Evolutionary conservation across 1,140 invertebrate genomes (phyloP).

Genomic region (Microplitis mediator): DNA sequence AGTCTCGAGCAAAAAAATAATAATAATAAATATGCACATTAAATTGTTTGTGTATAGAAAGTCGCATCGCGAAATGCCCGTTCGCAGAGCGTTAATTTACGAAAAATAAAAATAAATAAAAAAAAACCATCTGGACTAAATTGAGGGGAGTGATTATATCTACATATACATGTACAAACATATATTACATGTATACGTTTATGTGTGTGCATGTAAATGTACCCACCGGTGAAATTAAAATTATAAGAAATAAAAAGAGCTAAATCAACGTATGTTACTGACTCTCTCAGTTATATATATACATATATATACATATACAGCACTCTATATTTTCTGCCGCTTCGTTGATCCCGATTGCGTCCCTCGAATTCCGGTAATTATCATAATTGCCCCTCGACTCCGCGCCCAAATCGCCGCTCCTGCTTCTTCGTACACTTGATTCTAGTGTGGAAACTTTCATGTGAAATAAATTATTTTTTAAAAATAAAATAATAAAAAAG

Average conservation of each 20-base stretch:
- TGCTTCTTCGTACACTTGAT: not conserved
- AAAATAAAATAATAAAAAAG: too few relatives aligned
- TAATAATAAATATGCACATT: too few relatives aligned
- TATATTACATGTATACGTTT: too few relatives aligned
- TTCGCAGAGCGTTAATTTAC: constrained; percentile 30
- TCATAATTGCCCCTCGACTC: constrained; percentile 51
- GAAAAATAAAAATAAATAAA: constrained; percentile 17
- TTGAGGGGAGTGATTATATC: constrained; percentile 30
- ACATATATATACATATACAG: not conserved
- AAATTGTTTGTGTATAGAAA: not conserved
- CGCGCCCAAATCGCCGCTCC: constrained; percentile 42
- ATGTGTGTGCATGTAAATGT: not conserved
- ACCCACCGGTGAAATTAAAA: not conserved
- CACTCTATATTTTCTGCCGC: constrained; percentile 35
- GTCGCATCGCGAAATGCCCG: not conserved
- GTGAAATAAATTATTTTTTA: too few relatives aligned
- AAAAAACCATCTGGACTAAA: constrained; percentile 1
- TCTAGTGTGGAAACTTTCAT: constrained; percentile 10
- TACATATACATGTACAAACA: not conserved
- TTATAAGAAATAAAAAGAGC: not conserved
- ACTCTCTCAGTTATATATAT: not conserved
- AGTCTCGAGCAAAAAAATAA: too few relatives aligned
- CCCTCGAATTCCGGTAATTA: constrained; percentile 55
- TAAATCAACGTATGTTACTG: not conserved
- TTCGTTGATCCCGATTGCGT: constrained; percentile 45